Evolutionary conservation across 2,797 vertebrate species (phyloP).

Genomic region (Malurus splendens): DNA sequence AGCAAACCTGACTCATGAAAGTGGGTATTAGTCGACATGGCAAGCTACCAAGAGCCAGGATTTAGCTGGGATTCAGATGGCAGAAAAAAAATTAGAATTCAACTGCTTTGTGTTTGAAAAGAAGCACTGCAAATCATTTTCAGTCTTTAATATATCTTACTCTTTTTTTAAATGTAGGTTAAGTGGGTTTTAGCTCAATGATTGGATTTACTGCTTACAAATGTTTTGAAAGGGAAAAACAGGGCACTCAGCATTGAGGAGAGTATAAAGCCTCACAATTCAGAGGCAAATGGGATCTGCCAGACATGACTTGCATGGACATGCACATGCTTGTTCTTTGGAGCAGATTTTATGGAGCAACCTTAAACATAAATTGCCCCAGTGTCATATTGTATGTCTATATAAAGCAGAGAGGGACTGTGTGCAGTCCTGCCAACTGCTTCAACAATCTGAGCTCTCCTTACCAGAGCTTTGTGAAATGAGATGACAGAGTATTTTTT

Average conservation of each 20-base stretch:
- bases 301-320: not conserved
- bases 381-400: not conserved
- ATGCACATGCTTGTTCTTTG: not conserved
- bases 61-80: not conserved
- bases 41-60: not conserved
- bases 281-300: not conserved
- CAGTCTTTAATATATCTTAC: not conserved
- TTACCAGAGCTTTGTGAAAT: not conserved
- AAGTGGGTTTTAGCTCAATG: not conserved
- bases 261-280: not conserved
- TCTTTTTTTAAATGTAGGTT: not conserved
- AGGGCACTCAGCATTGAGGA: not conserved
- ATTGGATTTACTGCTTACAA: not conserved
- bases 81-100: not conserved
- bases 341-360: not conserved
- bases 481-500: not conserved
- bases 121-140: not conserved
- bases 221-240: not conserved
- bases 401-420: not conserved
- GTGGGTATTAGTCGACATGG: not conserved
- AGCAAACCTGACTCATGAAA: not conserved
- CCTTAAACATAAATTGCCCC: not conserved
- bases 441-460: not conserved
- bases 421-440: not conserved
- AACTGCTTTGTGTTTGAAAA: not conserved